A percentile compares a stretch with the other conserved stretches of the same genome.
These are phyloP conservation scores for Margarornis squamiger DNA, from an alignment of 2,797 vertebrate species.

Conservation along the genomic window DNA sequence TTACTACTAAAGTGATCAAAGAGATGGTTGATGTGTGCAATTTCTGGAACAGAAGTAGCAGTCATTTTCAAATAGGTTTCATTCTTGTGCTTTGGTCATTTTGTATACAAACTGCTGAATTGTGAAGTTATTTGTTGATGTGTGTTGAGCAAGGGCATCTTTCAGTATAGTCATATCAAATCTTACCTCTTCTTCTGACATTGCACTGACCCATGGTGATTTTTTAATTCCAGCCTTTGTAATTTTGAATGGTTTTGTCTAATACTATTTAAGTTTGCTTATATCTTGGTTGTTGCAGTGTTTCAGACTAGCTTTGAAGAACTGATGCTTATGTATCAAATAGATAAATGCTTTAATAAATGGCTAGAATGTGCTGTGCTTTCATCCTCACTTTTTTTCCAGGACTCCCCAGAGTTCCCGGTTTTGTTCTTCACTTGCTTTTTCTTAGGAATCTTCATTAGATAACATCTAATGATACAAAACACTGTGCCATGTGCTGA, in stretches of 20 bases:
- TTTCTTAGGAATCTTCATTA: not conserved
- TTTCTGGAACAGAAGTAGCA: not conserved
- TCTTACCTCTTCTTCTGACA: not conserved
- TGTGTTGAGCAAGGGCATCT: not conserved
- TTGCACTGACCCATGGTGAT: not conserved
- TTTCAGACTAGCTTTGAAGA: slow-evolving; percentile 22
- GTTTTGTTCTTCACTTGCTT: slow-evolving; percentile 8
- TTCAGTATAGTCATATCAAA: not conserved
- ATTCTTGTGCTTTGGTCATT: not conserved
- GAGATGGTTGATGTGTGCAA: not conserved
- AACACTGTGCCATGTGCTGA: not conserved
- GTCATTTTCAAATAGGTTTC: not conserved
- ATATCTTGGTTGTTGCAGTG: not conserved
- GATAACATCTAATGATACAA: not conserved
- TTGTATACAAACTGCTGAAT: slow-evolving; percentile 3
- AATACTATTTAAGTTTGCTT: not conserved
- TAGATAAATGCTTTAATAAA: slow-evolving; percentile 6
- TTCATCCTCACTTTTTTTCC: not conserved
- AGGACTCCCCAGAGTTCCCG: not conserved
- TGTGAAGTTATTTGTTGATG: not conserved
- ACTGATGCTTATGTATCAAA: not conserved
- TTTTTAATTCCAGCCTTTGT: not conserved
- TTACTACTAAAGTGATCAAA: not conserved
- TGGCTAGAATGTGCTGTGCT: not conserved
- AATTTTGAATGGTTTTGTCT: not conserved